Evolutionary conservation across 2,888 invertebrate genomes (phyloP).

Genomic region (Alviniconcha strummeri): DNA sequence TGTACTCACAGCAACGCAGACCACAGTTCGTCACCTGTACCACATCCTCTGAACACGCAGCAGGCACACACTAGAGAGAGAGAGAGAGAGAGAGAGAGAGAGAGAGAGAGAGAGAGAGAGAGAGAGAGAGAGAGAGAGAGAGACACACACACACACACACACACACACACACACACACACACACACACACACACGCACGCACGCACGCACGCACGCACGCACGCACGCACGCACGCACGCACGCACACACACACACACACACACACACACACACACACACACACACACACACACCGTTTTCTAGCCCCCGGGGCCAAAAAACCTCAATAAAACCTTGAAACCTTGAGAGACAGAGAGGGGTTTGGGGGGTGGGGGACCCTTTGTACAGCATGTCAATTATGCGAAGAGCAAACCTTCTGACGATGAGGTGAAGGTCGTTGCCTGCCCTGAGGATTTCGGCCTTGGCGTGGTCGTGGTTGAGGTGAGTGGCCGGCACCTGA

Average conservation of each 20-base stretch:
- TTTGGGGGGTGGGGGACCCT: too few relatives aligned
- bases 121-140: too few relatives aligned
- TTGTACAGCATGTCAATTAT: too few relatives aligned
- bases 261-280: constrained; percentile 16
- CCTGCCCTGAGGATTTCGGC: constrained; percentile 70
- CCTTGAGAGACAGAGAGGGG: too few relatives aligned
- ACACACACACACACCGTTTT: neutral
- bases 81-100: too few relatives aligned
- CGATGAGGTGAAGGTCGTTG: constrained; percentile 67
- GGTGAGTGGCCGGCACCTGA: constrained; percentile 51
- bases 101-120: too few relatives aligned
- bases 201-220: constrained; percentile 7
- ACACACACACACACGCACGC: constrained; percentile 4
- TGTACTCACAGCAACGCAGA: too few relatives aligned
- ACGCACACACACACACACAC: constrained; percentile 15
- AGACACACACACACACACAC: constrained; percentile 14
- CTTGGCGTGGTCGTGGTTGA: constrained; percentile 69
- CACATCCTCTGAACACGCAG: too few relatives aligned
- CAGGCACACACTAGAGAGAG: too few relatives aligned
- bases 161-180: constrained; percentile 14
- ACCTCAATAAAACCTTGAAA: too few relatives aligned
- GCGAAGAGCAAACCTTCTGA: constrained; percentile 56
- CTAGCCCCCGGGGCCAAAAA: neutral
- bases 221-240: constrained; percentile 8
- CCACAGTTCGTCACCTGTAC: too few relatives aligned